phyloP scores from a whole-genome alignment of 2,113 vertebrate species.

The Siniperca chuatsi region DNA sequence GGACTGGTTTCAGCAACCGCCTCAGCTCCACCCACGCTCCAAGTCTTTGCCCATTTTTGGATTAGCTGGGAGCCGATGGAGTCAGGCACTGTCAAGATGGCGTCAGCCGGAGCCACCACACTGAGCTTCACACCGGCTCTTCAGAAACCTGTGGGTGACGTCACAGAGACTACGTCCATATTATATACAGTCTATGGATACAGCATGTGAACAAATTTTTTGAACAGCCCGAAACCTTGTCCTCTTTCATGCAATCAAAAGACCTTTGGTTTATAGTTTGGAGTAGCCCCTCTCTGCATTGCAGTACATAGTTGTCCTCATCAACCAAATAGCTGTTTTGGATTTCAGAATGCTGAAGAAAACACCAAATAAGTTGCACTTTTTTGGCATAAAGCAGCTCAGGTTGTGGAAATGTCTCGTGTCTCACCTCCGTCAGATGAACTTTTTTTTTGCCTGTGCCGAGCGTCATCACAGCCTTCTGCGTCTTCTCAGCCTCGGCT shows the following conservation, averaged over 20 bases:
- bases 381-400: neutral
- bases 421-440: slow-evolving; percentile 21
- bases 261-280: neutral
- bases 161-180: too few relatives aligned
- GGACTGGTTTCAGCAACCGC: too few relatives aligned
- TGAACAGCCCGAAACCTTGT: neutral
- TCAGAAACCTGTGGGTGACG: too few relatives aligned
- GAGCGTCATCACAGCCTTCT: neutral
- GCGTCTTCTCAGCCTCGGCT: neutral
- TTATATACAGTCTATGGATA: too few relatives aligned
- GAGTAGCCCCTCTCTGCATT: neutral
- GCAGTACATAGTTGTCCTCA: neutral
- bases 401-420: neutral
- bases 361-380: neutral
- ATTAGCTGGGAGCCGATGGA: too few relatives aligned
- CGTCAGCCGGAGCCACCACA: too few relatives aligned
- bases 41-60: too few relatives aligned
- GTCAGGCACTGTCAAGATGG: too few relatives aligned
- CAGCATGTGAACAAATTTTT: neutral
- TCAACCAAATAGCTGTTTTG: neutral
- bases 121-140: too few relatives aligned
- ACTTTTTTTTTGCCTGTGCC: neutral
- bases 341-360: neutral
- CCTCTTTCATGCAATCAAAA: neutral
- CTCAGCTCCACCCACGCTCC: too few relatives aligned